phyloP scores from a whole-genome alignment of 1,140 invertebrate species.

The Ganaspis sp. region DNA sequence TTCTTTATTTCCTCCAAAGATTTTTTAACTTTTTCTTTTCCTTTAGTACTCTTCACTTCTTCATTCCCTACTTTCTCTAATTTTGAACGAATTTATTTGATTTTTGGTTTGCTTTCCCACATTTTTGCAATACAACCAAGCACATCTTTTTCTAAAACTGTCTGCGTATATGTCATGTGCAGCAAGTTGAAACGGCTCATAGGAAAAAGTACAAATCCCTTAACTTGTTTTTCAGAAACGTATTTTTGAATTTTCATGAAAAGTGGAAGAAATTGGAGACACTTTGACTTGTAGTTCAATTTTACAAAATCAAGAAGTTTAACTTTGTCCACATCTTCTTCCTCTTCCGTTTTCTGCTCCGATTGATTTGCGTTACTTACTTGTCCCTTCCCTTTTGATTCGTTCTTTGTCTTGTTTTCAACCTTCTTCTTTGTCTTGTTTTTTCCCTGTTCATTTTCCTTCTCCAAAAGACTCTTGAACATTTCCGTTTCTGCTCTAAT shows the following conservation, averaged over 20 bases:
- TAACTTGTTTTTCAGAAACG: not conserved
- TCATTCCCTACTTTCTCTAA: too few species aligned
- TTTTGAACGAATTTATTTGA: too few species aligned
- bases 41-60: too few species aligned
- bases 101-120: not conserved
- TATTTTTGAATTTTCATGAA: not conserved
- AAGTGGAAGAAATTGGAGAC: not conserved
- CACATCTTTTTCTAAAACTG: not conserved
- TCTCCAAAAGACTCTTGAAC: not conserved
- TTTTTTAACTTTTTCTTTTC: too few species aligned
- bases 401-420: not conserved
- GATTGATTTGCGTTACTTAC: not conserved
- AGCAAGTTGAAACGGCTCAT: not conserved
- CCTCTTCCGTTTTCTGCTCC: not conserved
- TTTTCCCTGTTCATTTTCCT: too few species aligned
- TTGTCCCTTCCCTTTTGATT: not conserved
- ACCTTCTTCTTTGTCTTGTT: too few species aligned
- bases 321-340: not conserved
- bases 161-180: not conserved
- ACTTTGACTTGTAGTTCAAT: not conserved
- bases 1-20: too few species aligned
- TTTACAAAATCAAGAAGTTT: not conserved
- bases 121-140: not conserved
- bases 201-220: not conserved
- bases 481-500: not conserved